Conservation (phyloP, 2,888 invertebrate genomes). For the Dryococelus australis region DNA sequence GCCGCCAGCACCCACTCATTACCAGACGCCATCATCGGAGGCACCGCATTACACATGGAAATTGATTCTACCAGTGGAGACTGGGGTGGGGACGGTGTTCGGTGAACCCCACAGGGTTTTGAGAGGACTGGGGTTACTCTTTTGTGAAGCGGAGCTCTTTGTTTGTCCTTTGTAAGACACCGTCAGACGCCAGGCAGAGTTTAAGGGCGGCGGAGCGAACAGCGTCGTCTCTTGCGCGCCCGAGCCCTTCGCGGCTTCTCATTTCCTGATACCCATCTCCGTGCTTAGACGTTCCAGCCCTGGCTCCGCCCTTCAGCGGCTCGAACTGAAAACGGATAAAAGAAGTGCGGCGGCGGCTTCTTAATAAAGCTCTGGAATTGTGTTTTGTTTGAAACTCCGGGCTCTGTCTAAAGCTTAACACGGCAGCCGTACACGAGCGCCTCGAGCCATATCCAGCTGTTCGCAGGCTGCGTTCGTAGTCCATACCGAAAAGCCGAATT, state of each 20-base stretch:
- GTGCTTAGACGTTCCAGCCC: background rate
- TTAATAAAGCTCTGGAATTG: too few species aligned
- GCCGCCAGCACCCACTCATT: background rate
- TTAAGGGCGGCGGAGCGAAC: background rate
- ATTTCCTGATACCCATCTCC: slow-evolving; percentile 7
- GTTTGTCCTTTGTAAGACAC: slow-evolving; percentile 10
- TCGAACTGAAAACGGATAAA: too few species aligned
- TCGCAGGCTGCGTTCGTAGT: too few species aligned
- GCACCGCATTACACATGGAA: slow-evolving; percentile 11
- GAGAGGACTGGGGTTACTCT: background rate
- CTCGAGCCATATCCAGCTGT: too few species aligned
- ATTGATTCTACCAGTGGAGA: slow-evolving; percentile 2
- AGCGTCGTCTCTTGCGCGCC: background rate
- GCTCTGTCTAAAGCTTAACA: too few species aligned
- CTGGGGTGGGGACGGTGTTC: background rate
- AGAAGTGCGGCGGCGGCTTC: too few species aligned
- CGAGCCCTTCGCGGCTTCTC: background rate
- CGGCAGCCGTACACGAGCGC: too few species aligned
- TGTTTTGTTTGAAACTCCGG: too few species aligned
- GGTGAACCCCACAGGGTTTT: background rate
- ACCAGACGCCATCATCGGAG: background rate
- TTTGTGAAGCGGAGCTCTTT: background rate
- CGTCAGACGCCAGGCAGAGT: background rate
- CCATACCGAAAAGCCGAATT: too few species aligned
- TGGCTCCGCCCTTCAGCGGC: too few species aligned